These are phyloP conservation scores for Drosophila kanekoi DNA, from an alignment of 2,888 invertebrate species.

Conservation along the genomic window DNA sequence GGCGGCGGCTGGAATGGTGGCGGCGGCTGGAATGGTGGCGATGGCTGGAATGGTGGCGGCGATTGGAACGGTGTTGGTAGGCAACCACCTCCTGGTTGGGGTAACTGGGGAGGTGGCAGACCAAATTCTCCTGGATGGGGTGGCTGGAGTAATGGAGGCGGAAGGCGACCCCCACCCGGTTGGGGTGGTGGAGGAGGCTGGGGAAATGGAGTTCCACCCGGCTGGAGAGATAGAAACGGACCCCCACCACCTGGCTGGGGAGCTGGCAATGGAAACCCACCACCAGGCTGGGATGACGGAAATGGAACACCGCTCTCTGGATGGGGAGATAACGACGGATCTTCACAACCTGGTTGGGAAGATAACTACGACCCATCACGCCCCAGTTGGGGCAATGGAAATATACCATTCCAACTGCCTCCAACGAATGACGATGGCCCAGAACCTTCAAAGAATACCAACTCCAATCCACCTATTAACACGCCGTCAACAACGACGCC, in stretches of 20 bases:
- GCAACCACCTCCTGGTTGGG: conserved; percentile 33
- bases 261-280: neutral
- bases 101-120: conserved; percentile 18
- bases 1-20: conserved; percentile 9
- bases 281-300: conserved; percentile 11
- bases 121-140: conserved; percentile 43
- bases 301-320: conserved; percentile 1
- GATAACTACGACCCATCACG: conserved; percentile 3
- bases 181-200: conserved; percentile 36
- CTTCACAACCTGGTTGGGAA: conserved; percentile 16
- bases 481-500: conserved; percentile 9
- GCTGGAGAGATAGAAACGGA: conserved; percentile 9
- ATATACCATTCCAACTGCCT: conserved; percentile 6
- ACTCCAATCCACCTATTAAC: neutral
- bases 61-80: conserved; percentile 1
- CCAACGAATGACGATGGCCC: conserved; percentile 4
- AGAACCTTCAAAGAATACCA: neutral
- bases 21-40: neutral
- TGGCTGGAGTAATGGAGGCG: conserved; percentile 26
- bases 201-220: conserved; percentile 1
- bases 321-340: conserved; percentile 6
- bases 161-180: conserved; percentile 27
- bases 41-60: neutral
- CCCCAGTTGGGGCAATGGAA: conserved; percentile 7
- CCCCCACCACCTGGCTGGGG: conserved; percentile 15